A percentile compares a stretch with the other conserved stretches of the same genome.
phyloP scores from a whole-genome alignment of 2,888 invertebrate species.

The Diploptera punctata region DNA sequence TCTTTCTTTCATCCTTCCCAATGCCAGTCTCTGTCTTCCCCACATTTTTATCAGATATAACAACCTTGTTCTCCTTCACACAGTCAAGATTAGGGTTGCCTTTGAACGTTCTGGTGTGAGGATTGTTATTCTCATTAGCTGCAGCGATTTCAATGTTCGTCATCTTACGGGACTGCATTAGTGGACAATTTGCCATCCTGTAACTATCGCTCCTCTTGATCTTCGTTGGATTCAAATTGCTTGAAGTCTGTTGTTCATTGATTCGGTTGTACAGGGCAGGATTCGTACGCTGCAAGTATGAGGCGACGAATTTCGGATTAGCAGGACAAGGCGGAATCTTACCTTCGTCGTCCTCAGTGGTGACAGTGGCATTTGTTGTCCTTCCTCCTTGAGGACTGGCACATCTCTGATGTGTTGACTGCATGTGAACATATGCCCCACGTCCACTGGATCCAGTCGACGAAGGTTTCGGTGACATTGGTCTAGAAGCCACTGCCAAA shows the following conservation, averaged over 20 bases:
- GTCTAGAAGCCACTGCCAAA: constrained; percentile 24
- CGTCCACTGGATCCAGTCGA: constrained; percentile 25
- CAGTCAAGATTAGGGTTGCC: constrained; percentile 11
- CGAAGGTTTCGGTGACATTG: constrained; percentile 33
- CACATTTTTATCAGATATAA: constrained; percentile 43
- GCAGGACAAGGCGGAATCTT: constrained; percentile 56
- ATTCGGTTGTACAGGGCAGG: constrained; percentile 39
- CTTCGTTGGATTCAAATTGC: constrained; percentile 51
- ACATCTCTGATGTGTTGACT: constrained; percentile 31
- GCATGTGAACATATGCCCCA: constrained; percentile 43
- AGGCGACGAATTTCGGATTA: constrained; percentile 36
- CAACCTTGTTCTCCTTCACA: neutral
- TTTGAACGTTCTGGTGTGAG: constrained; percentile 17
- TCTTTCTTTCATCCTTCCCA: neutral
- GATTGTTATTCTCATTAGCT: neutral
- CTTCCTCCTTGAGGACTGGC: constrained; percentile 22
- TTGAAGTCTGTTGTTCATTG: constrained; percentile 31
- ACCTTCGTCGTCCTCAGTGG: constrained; percentile 68
- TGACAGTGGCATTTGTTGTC: constrained; percentile 50
- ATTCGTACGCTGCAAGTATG: constrained; percentile 40
- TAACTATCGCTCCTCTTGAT: constrained; percentile 86
- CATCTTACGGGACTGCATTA: constrained; percentile 66
- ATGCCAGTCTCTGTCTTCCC: constrained; percentile 2
- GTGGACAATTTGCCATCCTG: constrained; percentile 77
- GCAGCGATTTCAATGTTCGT: constrained; percentile 50